A percentile compares a stretch with the other conserved stretches of the same genome.
These are phyloP conservation scores for Drosophila seguyi DNA, from an alignment of 1,140 invertebrate genomes.

Conservation along the genomic window DNA sequence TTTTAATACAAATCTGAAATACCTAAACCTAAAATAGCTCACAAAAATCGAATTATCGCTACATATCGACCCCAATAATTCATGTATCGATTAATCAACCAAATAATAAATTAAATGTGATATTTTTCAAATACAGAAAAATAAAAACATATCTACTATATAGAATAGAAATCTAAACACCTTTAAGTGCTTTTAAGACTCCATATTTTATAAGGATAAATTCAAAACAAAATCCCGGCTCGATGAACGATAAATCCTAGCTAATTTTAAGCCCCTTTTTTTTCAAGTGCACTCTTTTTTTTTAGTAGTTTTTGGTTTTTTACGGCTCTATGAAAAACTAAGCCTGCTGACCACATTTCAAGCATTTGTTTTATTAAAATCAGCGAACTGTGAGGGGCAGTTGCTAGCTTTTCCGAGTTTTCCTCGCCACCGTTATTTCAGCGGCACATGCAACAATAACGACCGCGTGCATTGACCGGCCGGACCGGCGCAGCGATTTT, in stretches of 20 bases:
- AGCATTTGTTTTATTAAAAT: conserved; percentile 69
- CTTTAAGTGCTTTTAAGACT: neutral
- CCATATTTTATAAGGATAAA: neutral
- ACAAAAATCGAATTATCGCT: no score
- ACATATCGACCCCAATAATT: no score
- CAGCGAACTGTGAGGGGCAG: conserved; percentile 45
- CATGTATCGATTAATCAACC: no score
- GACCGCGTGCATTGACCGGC: conserved; percentile 38
- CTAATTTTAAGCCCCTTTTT: neutral
- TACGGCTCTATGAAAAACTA: conserved; percentile 20
- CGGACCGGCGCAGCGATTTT: conserved; percentile 58
- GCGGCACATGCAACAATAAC: conserved; percentile 69
- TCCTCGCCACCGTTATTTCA: conserved; percentile 59
- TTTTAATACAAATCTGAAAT: no score
- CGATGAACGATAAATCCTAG: neutral
- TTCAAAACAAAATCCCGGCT: neutral
- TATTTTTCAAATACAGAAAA: no score
- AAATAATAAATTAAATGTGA: no score
- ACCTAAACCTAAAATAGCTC: neutral
- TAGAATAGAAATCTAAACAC: no score
- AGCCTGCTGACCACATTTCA: conserved; percentile 57
- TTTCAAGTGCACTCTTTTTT: neutral
- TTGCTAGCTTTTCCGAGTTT: conserved; percentile 26
- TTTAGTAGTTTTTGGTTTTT: neutral
- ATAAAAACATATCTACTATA: no score